These are phyloP conservation scores for Cricetomys ansorgei DNA, from an alignment of 2,113 vertebrate species.

Conservation along the genomic window DNA sequence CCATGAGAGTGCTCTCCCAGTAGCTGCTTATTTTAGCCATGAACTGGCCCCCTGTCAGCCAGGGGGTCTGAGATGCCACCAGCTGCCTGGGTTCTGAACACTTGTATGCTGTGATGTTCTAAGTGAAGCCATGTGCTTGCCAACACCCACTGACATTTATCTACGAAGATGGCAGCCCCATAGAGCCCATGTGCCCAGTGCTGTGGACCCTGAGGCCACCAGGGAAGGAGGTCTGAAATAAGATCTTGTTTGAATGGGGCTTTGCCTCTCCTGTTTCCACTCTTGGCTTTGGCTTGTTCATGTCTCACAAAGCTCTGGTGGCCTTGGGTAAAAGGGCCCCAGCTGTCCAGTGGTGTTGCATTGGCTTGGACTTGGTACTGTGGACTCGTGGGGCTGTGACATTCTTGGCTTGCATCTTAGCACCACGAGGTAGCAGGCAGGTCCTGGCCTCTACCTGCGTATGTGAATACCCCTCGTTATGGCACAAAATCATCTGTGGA, in stretches of 20 bases:
- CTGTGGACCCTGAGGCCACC: background rate
- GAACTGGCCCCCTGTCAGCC: background rate
- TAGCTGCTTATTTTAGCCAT: background rate
- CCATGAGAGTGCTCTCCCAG: background rate
- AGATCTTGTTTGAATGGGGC: background rate
- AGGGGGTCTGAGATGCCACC: accelerated
- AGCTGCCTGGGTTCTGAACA: background rate
- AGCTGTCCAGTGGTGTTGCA: no score
- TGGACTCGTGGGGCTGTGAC: accelerated
- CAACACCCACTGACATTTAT: background rate
- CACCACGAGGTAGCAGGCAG: background rate
- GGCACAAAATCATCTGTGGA: no score
- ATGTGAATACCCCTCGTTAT: accelerated
- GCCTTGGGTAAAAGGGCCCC: background rate
- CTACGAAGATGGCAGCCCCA: accelerated
- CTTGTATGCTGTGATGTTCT: accelerated
- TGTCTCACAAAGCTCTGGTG: background rate
- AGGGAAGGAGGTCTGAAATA: no score
- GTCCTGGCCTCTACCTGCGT: background rate
- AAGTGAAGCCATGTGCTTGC: background rate
- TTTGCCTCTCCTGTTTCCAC: background rate
- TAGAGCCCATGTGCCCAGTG: accelerated
- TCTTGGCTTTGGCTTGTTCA: background rate
- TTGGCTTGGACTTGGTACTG: no score
- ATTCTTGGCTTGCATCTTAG: no score